Base-by-base conservation (phyloP, 2,113 vertebrate genomes). In the Ptilonorhynchus violaceus region DNA sequence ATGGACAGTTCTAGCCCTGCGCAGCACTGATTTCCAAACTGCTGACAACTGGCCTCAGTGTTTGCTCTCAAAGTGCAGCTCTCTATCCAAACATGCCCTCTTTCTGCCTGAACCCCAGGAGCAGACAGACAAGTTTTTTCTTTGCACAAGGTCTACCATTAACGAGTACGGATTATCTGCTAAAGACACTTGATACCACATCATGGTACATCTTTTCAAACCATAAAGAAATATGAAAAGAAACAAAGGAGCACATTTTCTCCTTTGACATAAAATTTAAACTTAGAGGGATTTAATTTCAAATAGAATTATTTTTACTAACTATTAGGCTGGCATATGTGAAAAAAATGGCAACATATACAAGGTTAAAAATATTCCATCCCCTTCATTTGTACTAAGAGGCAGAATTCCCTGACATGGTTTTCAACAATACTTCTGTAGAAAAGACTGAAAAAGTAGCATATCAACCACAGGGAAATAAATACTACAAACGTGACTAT, bases 31-130 rank as follows among this genome's bases (percentile, higher is more conserved):
- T n/a, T 77, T 53, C 53, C 47, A 77, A 50, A 69, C 59, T 85
- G 47, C 35, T 49, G 47, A 22, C 3, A 4, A 3, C 10, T 10
- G 31, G 23, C 27, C 42, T 31, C 52, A 8, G 15, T 19, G 14
- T 11, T 59, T 41, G 60, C 33, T 70, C n/a, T 39, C n/a, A 6
- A 46, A 59, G 44, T 3, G 9, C 24, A 55, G 28, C 0, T 0
- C 58, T 25, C 19, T 5, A 5, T 23, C 56, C 64, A 60, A n/a
- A 52, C 4, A 2, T 8, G 15, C 10, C 35, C 18, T 24, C 35
- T 42, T 68, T 30, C 66, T 62, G 15, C 41, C 23, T 10, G 9
- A 7, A 14, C 13, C 27, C 49, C 35, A 59, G 9, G 13, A 46
- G 8, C 64, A 77, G 55, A 10, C 7, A 24, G 7, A 12, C 13